Evolutionary conservation across 2,888 invertebrate genomes (phyloP).

Genomic region (Erpobdella octoculata): DNA sequence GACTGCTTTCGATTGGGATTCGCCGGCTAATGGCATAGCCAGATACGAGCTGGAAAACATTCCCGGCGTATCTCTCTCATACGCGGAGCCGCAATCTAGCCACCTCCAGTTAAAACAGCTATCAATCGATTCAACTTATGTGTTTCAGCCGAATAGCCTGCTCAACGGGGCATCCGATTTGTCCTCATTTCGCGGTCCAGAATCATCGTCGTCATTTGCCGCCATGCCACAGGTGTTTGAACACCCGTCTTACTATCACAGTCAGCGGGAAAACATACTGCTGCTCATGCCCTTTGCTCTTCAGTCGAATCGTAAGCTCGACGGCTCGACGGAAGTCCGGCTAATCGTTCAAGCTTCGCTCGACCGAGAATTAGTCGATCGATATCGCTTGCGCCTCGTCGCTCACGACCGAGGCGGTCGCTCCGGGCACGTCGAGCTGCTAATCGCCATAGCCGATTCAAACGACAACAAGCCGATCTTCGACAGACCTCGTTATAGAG

Average conservation of each 20-base stretch:
- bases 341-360: slow-evolving; percentile 31
- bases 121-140: too few relatives aligned
- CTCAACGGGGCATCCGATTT: not conserved
- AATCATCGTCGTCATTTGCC: not conserved
- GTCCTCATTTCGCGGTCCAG: not conserved
- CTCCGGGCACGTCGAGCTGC: slow-evolving; percentile 23
- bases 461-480: slow-evolving; percentile 33
- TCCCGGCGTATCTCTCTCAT: not conserved
- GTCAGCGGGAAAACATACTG: not conserved
- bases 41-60: slow-evolving; percentile 27
- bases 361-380: slow-evolving; percentile 32
- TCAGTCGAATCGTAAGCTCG: slow-evolving; percentile 16
- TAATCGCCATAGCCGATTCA: slow-evolving; percentile 28
- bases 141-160: not conserved
- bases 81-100: not conserved
- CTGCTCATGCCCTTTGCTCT: slow-evolving; percentile 19
- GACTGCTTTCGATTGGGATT: slow-evolving; percentile 29
- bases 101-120: too few relatives aligned
- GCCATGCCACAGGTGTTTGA: not conserved
- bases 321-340: slow-evolving; percentile 32
- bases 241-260: not conserved
- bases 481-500: slow-evolving; percentile 12
- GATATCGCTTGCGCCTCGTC: slow-evolving; percentile 31
- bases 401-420: slow-evolving; percentile 33
- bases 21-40: slow-evolving; percentile 26